Evolutionary conservation across 1,140 invertebrate species (phyloP).

Genomic region (Meloidogyne floridensis): DNA sequence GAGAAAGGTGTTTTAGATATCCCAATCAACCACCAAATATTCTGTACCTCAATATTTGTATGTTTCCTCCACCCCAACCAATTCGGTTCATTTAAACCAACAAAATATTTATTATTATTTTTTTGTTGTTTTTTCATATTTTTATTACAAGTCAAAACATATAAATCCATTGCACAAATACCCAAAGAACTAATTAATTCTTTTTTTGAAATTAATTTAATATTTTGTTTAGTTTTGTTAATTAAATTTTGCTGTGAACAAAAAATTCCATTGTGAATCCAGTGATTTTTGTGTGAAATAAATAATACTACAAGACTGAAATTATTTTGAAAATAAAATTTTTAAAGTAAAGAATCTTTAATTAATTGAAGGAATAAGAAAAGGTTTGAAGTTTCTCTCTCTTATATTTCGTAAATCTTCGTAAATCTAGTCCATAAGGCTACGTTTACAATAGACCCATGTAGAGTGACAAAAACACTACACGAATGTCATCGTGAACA

Average conservation of each 20-base stretch:
- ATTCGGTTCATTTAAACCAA: not conserved
- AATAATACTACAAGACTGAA: not conserved
- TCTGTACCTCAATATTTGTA: not conserved
- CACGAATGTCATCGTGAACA: no score
- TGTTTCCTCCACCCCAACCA: not conserved
- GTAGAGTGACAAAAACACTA: no score
- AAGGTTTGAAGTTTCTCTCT: not conserved
- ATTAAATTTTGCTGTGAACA: constrained; percentile 8
- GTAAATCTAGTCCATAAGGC: no score
- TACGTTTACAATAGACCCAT: no score
- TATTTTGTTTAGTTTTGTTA: not conserved
- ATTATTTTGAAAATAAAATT: no score
- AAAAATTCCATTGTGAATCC: constrained; percentile 4
- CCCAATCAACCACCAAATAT: no score
- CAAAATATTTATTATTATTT: constrained; percentile 4
- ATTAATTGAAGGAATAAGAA: no score
- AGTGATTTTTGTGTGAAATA: constrained; percentile 22
- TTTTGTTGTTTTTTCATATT: not conserved
- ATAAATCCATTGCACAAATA: constrained; percentile 26
- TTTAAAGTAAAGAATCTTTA: no score
- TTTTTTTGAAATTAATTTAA: not conserved
- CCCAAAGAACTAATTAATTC: constrained; percentile 25
- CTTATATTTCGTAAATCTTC: no score
- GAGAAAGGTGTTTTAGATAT: no score
- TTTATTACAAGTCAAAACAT: constrained; percentile 14